phyloP scores from a whole-genome alignment of 2,888 invertebrate genomes.

The Tinea semifulvella region DNA sequence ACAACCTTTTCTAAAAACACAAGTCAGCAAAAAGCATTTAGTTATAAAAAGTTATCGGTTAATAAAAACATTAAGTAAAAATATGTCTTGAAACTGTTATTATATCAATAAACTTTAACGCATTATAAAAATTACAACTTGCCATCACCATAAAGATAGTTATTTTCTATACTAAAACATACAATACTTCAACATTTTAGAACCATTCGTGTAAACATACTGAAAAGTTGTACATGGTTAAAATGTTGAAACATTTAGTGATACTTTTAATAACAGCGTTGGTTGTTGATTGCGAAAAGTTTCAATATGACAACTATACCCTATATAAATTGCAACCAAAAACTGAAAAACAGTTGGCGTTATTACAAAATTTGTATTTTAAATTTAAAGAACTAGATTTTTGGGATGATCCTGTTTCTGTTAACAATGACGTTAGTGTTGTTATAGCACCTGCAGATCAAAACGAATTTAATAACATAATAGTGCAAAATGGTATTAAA shows the following conservation, averaged over 20 bases:
- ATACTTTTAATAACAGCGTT: neutral
- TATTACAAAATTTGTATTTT: conserved; percentile 25
- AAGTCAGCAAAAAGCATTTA: too few species aligned
- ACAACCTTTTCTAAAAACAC: too few species aligned
- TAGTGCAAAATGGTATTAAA: conserved; percentile 23
- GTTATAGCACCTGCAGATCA: conserved; percentile 37
- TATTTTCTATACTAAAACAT: neutral
- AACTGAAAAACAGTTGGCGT: conserved; percentile 28
- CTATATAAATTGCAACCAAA: conserved; percentile 40
- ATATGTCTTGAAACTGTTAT: conserved; percentile 5
- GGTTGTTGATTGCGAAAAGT: conserved; percentile 18
- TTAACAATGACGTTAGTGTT: conserved; percentile 24
- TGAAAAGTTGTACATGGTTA: too few species aligned
- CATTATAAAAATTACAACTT: neutral
- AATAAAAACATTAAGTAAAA: too few species aligned
- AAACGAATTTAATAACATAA: conserved; percentile 26
- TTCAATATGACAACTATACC: conserved; percentile 34
- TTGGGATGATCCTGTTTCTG: conserved; percentile 18
- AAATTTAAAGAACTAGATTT: conserved; percentile 20
- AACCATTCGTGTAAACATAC: too few species aligned
- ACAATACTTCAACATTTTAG: too few species aligned
- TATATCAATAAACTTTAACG: conserved; percentile 5
- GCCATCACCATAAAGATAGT: neutral
- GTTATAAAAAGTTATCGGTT: too few species aligned
- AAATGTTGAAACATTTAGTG: neutral